phyloP scores from a whole-genome alignment of 2,888 invertebrate genomes.

The Sepioteuthis lessoniana region DNA sequence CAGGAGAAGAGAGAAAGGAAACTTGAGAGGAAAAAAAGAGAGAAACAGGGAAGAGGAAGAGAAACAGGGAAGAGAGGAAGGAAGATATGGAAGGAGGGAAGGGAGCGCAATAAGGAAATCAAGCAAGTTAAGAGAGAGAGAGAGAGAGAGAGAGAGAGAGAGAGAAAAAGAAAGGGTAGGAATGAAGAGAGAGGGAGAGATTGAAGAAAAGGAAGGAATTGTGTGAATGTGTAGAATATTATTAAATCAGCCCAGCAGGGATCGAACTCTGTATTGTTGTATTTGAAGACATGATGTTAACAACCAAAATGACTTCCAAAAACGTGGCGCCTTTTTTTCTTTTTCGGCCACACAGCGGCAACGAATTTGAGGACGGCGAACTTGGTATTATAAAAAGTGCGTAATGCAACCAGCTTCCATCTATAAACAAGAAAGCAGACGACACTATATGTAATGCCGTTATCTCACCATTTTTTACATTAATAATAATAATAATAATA shows the following conservation, averaged over 20 bases:
- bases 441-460: background rate
- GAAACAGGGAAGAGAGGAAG: background rate
- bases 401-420: constrained; percentile 14
- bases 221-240: background rate
- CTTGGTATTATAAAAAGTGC: constrained; percentile 35
- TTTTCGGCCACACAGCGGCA: background rate
- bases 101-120: no score
- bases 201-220: background rate
- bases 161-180: no score
- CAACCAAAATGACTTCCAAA: constrained; percentile 40
- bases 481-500: background rate
- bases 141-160: background rate
- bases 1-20: no score
- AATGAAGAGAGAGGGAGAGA: no score
- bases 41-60: no score
- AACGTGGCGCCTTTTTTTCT: background rate
- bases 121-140: no score
- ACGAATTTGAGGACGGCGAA: background rate
- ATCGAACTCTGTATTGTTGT: background rate
- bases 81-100: no score
- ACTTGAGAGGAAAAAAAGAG: no score
- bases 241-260: background rate
- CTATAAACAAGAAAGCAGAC: constrained; percentile 34
- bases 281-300: background rate
- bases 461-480: background rate